Base-by-base conservation (phyloP, 2,888 invertebrate genomes). In the Parthenolecanium corni region DNA sequence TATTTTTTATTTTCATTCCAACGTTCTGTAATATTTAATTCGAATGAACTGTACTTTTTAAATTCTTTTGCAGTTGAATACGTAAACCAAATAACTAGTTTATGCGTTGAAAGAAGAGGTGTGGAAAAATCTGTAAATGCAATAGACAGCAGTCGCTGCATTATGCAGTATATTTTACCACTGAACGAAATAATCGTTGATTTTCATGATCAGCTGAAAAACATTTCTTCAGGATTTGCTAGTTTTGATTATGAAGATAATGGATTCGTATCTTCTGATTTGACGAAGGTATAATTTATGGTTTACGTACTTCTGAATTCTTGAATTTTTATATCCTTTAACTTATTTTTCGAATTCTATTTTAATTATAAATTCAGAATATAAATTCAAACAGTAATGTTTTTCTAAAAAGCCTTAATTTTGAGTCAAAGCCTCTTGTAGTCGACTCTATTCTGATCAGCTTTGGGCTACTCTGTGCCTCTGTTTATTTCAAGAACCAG, bases 161-260 rank as follows among this genome's bases (percentile, higher is more conserved):
- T 96, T 76, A 73, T 95, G 72, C 85, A 86, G 69, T 92, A 85
- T 71, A 75, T 84, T 40, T 74, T 98, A 56, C 97, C 97, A 0
- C 76, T 98, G 5, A 89, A 86, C 69, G 97, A 98, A 79, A 86
- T 97, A 24, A 85, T 97, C 14, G 76, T 94, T 9, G 95, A 97
- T 74, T 97, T 98, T 73, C 94, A 94, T 71, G 96, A 97, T 72
- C 79, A 80, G 3, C 76, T 96, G 2, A 97, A 97, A 74, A 85
- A 88, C 14, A 70, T 90, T 18, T 86, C 89, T 2, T 94, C 94
- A 0, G 97, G 97, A 31, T 97, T 92, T 76, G 97, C 94, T 1
- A 90, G 90, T 72, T 94, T 94, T 72, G 92, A 92, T 74, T 94
- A 94, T 71, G 91, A 93, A 74, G 87, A 91, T 71, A 75, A 82